Conservation (phyloP, 2,113 vertebrate genomes). For the Seriola rivoliana region DNA sequence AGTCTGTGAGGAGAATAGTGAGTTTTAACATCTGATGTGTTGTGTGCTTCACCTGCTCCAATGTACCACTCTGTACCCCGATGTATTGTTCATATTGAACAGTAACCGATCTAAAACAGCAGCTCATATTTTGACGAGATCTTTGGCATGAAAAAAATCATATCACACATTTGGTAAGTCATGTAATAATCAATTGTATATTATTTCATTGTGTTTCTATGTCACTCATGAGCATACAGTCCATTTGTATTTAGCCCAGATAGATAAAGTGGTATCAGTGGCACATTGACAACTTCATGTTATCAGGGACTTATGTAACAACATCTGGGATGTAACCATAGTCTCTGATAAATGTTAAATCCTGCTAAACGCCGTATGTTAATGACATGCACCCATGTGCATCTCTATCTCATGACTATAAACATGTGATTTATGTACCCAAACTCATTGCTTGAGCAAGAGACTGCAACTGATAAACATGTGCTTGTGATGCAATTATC, state of each 20-base stretch:
- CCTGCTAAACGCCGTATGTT: conserved; percentile 4
- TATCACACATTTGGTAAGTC: background rate
- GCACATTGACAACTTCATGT: conserved; percentile 10
- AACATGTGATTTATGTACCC: conserved; percentile 28
- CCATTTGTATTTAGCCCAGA: conserved; percentile 9
- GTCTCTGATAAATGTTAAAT: conserved; percentile 15
- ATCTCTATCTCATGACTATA: conserved; percentile 14
- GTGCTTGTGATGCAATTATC: background rate
- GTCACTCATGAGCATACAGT: background rate
- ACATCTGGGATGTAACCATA: conserved; percentile 3
- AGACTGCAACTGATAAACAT: background rate
- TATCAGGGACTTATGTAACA: conserved; percentile 44
- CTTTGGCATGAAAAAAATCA: background rate
- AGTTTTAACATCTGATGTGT: conserved; percentile 28
- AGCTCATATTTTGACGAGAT: background rate
- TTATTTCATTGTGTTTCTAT: background rate
- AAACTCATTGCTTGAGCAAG: background rate
- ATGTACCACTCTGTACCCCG: background rate
- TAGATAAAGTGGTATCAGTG: conserved; percentile 39
- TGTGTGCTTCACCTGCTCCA: conserved; percentile 28
- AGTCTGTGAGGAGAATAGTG: conserved; percentile 35
- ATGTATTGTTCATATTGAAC: conserved; percentile 1
- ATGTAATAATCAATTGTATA: background rate
- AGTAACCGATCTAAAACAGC: background rate
- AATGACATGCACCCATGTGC: conserved; percentile 23